Base-by-base conservation (phyloP, 2,797 vertebrate species). In the Garrulus glandarius region DNA sequence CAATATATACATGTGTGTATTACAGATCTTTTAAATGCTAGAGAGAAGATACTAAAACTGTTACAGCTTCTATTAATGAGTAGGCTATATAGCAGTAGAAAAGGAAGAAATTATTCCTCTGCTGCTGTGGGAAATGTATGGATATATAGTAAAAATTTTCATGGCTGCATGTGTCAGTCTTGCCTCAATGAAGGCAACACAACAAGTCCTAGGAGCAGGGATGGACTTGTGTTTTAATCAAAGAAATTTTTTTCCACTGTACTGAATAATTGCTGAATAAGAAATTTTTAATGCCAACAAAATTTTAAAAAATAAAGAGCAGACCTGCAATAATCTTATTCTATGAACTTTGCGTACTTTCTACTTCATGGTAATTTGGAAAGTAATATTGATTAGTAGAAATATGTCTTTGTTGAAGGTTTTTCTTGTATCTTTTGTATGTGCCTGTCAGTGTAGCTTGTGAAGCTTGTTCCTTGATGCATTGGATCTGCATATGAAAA, bases 1-100 rank as follows among this genome's bases (percentile, higher is more conserved):
- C n/a, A 18, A 8, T 55, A n/a, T 36, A 11, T 21, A 9, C 23
- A 5, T 0, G 3, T 11, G n/a, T 13, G 11, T 36, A 44, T 56
- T 79, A 32, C 44, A 11, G 78, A 53, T 93, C 26, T 95, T 39
- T 27, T 88, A 52, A 84, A 76, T 26, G 36, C 21, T 65, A 29
- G 39, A 72, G 27, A 59, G 60, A 53, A 63, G 50, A 36, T 49
- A 46, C 3, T 72, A 36, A 55, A 78, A 16, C 41, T 67, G 11
- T 39, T 36, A 20, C 50, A 74, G 50, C 9, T 20, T 76, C 18
- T 72, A 5, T 81, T 75, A 65, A 63, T 32, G 16, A 43, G 7
- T n/a, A 49, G 32, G 22, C 10, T 65, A 2, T 53, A n/a, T 7
- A 60, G 63, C n/a, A 52, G 63, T 21, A 89, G 59, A 84, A 91